Evolutionary conservation across 2,113 vertebrate genomes (phyloP).

Genomic region (Apus apus): DNA sequence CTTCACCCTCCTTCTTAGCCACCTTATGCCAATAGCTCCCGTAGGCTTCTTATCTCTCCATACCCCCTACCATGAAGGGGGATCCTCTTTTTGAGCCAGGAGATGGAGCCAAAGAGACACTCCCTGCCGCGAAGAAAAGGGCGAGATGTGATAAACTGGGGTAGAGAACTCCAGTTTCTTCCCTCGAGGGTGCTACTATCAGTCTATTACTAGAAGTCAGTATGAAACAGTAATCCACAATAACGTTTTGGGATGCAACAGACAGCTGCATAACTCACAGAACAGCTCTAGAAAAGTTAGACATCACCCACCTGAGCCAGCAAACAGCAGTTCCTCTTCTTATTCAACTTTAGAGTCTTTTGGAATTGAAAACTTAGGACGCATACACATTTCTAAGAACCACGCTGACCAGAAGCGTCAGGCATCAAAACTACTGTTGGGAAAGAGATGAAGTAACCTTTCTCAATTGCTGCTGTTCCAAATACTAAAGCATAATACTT

Average conservation of each 20-base stretch:
- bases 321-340: neutral
- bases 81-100: conserved; percentile 28
- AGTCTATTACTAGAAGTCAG: neutral
- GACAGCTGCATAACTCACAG: neutral
- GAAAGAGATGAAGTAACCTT: neutral
- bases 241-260: neutral
- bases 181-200: neutral
- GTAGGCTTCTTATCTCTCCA: neutral
- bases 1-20: neutral
- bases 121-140: conserved; percentile 2
- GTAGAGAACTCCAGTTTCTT: neutral
- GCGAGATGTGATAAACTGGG: neutral
- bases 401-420: neutral
- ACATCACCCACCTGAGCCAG: neutral
- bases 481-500: neutral
- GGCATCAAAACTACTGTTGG: neutral
- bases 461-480: neutral
- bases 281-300: neutral
- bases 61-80: neutral
- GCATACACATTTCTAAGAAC: neutral
- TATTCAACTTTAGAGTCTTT: neutral
- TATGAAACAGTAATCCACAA: neutral
- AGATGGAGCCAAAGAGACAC: conserved; percentile 62
- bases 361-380: neutral
- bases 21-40: neutral